Evolutionary conservation across 2,113 vertebrate genomes (phyloP).

Genomic region (Axis porcinus): DNA sequence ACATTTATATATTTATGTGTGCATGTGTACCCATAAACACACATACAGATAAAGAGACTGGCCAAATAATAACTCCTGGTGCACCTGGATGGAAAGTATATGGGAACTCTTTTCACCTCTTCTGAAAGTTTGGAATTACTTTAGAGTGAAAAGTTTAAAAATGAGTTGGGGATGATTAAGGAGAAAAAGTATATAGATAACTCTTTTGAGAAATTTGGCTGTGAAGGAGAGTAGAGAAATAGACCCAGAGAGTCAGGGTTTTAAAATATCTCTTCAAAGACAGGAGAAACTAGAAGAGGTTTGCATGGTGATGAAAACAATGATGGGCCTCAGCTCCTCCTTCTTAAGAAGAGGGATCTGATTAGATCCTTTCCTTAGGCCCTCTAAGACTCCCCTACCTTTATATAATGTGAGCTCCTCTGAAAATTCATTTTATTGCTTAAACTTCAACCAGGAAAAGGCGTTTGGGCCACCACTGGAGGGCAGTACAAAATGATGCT

Average conservation of each 20-base stretch:
- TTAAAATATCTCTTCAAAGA: constrained; percentile 18
- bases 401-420: not conserved
- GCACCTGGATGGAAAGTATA: not conserved
- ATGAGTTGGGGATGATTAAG: not conserved
- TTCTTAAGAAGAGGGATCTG: not conserved
- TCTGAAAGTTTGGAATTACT: not conserved
- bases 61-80: not conserved
- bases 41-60: not conserved
- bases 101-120: not conserved
- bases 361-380: not conserved
- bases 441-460: not conserved
- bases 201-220: not conserved
- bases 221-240: constrained; percentile 2
- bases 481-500: constrained; percentile 57
- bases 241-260: not conserved
- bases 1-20: not conserved
- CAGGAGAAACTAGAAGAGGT: not conserved
- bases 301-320: not conserved
- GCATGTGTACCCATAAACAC: not conserved
- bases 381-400: not conserved
- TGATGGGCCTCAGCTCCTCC: not conserved
- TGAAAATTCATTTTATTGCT: constrained; percentile 13
- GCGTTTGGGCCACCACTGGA: constrained; percentile 56
- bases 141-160: not conserved
- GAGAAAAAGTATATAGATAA: constrained; percentile 14